A percentile compares a stretch with the other conserved stretches of the same genome.
Evolutionary conservation across 2,113 vertebrate genomes (phyloP).

Genomic region (Megaptera novaeangliae): DNA sequence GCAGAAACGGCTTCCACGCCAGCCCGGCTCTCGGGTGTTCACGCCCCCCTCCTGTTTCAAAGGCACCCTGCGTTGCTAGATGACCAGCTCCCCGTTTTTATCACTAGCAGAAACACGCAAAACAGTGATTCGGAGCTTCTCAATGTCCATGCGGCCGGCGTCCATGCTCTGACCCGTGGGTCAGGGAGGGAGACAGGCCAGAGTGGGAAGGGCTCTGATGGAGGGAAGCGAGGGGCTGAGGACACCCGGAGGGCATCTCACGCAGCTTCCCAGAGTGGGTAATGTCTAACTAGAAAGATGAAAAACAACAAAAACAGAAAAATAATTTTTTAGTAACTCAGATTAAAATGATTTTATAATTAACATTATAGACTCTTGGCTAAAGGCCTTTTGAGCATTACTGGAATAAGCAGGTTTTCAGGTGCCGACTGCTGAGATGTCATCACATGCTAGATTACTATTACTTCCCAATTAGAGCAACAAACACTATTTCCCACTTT

Average conservation of each 20-base stretch:
- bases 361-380: not conserved
- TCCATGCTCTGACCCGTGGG: fast-evolving
- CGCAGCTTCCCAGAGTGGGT: not conserved
- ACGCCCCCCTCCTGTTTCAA: not conserved
- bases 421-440: not conserved
- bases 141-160: fast-evolving
- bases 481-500: not conserved
- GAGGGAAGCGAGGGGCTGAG: not conserved
- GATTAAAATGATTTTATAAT: not conserved
- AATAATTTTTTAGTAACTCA: not conserved
- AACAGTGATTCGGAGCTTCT: not conserved
- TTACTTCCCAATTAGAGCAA: not conserved
- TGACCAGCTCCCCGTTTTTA: not conserved
- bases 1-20: not conserved
- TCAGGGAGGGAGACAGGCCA: not conserved
- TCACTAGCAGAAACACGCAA: not conserved
- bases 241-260: not conserved
- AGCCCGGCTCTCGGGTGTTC: not conserved
- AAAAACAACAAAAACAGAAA: not conserved
- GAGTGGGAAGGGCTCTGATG: fast-evolving
- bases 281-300: not conserved
- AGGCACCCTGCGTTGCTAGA: fast-evolving
- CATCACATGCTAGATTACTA: not conserved
- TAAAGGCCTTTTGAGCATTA: not conserved
- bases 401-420: not conserved